Percentiles rank a stretch among this genome's conserved stretches.
phyloP scores from a whole-genome alignment of 2,113 vertebrate genomes.

The Zosterops borbonicus region DNA sequence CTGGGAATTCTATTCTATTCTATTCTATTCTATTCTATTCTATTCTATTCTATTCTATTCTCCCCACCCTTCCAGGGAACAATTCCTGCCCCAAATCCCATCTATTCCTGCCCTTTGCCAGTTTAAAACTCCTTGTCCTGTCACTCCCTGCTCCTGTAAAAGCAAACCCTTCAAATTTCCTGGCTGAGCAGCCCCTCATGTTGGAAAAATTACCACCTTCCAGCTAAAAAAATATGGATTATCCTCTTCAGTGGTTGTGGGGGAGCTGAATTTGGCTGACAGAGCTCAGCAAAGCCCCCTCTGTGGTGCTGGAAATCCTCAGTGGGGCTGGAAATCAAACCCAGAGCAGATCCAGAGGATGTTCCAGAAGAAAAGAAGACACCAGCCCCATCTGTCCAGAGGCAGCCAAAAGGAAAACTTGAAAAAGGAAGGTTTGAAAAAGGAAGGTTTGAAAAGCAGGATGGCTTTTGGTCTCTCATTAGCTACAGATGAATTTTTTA shows the following conservation, averaged over 20 bases:
- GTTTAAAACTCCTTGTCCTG: background rate
- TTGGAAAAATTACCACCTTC: background rate
- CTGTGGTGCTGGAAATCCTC: background rate
- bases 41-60: too few relatives aligned
- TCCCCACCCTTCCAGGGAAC: background rate
- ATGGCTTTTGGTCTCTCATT: background rate
- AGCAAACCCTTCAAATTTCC: background rate
- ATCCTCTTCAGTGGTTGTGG: background rate
- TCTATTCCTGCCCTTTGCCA: fast-evolving
- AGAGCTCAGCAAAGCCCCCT: background rate
- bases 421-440: background rate
- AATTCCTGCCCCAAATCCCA: background rate
- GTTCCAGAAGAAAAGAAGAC: background rate
- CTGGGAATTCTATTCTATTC: too few relatives aligned
- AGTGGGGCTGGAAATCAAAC: background rate
- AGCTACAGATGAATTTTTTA: background rate
- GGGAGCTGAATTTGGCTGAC: background rate
- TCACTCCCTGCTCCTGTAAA: background rate
- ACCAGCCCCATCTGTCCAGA: background rate
- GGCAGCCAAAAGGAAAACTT: background rate
- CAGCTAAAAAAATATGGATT: background rate
- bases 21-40: too few relatives aligned
- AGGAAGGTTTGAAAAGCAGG: background rate
- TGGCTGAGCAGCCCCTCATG: background rate
- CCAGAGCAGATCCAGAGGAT: background rate